Conservation (phyloP, 2,113 vertebrate species). For the Aspiorhynchus laticeps region DNA sequence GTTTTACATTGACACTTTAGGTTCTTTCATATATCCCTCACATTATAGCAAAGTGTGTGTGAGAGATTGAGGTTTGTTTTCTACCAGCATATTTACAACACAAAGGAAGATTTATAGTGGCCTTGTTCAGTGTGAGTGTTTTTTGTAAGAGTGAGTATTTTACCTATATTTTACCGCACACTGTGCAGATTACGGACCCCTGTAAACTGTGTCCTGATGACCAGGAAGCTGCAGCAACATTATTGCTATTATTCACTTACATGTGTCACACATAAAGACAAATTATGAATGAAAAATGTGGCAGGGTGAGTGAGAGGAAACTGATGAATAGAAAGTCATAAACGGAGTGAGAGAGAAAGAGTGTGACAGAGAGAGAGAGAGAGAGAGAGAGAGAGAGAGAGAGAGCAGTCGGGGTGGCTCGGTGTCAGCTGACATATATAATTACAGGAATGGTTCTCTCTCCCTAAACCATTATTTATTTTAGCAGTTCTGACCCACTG, state of each 20-base stretch:
- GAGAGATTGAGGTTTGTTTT: neutral
- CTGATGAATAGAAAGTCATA: conserved; percentile 39
- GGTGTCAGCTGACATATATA: conserved; percentile 67
- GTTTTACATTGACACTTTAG: neutral
- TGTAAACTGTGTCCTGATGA: neutral
- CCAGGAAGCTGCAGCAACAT: conserved; percentile 15
- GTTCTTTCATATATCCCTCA: neutral
- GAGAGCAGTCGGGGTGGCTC: conserved; percentile 58
- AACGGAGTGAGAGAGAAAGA: conserved; percentile 33
- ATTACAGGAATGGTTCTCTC: conserved; percentile 67
- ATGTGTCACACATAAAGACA: conserved; percentile 24
- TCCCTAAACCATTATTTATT: conserved; percentile 68
- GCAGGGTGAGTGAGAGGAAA: conserved; percentile 1
- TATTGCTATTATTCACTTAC: conserved; percentile 28
- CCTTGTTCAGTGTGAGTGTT: neutral
- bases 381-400: conserved; percentile 25
- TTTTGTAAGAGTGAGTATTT: conserved; percentile 5
- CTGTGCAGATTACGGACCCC: neutral
- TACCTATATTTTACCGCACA: neutral
- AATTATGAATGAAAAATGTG: conserved; percentile 38
- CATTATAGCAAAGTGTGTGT: neutral
- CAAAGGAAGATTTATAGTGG: neutral
- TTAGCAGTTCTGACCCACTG: conserved; percentile 69
- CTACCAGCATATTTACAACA: neutral
- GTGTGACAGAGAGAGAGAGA: neutral